Evolutionary conservation across 2,797 vertebrate species (phyloP), one percentile per base, ranked within the genome.

Genomic region (Bradypodion ventrale): DNA sequence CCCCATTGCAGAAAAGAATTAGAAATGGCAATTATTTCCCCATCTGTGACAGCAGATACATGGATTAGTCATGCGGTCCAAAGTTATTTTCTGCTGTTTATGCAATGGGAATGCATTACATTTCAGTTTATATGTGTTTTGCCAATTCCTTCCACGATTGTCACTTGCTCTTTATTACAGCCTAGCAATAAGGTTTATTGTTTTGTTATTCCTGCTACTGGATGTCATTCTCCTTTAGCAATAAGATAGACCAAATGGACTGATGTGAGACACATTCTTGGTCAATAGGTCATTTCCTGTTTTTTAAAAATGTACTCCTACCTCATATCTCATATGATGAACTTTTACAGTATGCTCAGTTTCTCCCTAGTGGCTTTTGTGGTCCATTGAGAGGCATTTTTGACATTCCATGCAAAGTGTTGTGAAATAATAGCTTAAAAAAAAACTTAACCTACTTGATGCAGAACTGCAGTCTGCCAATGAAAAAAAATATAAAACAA

Each of bases 221-320:
- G 13, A 13, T 83, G 37, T 82, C 65, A n/a, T 83, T 60, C n/a
- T 0, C 5, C 16, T 1, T 59, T 56, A 78, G 82, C 77, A 82
- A 79, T n/a, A 80, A 27, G 40, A 0, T 0, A 70, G 76, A 89
- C 46, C 7, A 46, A n/a, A 73, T 77, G 79, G 86, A 29, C 60
- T 46, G 23, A 56, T 74, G 59, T 79, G 87, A 90, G 84, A 59
- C 75, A 10, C 69, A 19, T 90, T 91, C 88, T 89, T 79, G 76
- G 16, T 74, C 89, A 66, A 49, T 83, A 90, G 87, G 60, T 46
- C 77, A 23, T 80, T 92, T 91, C 91, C 87, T 89, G n/a, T n/a
- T 89, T 79, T 52, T 25, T 81, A 72, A 75, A 83, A 82, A 84
- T 6, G 1, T 0, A 9, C 42, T 77, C 79, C 5, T 16, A 40